phyloP scores from a whole-genome alignment of 1,140 invertebrate species.

The Drosophila baimaii region DNA sequence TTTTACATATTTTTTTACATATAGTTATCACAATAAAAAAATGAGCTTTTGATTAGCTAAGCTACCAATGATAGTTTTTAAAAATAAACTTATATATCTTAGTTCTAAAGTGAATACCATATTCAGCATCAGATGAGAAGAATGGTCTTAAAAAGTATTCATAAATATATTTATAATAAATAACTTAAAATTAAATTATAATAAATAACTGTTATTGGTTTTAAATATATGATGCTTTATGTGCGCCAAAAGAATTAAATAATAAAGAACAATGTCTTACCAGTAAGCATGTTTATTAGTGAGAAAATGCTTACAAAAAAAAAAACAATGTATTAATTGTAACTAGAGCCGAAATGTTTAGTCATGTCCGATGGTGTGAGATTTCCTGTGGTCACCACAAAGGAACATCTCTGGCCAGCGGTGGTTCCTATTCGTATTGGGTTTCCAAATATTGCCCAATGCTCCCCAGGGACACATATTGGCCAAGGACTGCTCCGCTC shows the following conservation, averaged over 20 bases:
- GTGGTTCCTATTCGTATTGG: conserved; percentile 55
- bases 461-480: conserved; percentile 31
- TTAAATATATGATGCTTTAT: too few species aligned
- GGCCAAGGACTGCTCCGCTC: conserved; percentile 2
- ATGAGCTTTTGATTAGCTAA: too few species aligned
- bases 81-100: too few species aligned
- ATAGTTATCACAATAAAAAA: too few species aligned
- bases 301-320: neutral
- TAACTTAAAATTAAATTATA: too few species aligned
- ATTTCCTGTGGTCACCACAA: conserved; percentile 46
- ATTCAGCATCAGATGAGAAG: too few species aligned
- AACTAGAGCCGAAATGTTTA: conserved; percentile 26
- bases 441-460: conserved; percentile 36
- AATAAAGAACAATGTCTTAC: neutral
- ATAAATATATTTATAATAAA: too few species aligned
- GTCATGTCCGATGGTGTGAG: conserved; percentile 58
- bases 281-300: neutral
- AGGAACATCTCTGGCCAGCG: conserved; percentile 20
- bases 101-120: too few species aligned
- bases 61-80: too few species aligned
- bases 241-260: neutral
- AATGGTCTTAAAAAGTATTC: too few species aligned
- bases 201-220: too few species aligned
- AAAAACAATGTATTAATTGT: conserved; percentile 8
- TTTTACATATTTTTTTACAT: too few species aligned